A percentile compares a stretch with the other conserved stretches of the same genome.
These are phyloP conservation scores for Phymastichus coffea DNA, from an alignment of 1,140 invertebrate genomes.

Conservation along the genomic window DNA sequence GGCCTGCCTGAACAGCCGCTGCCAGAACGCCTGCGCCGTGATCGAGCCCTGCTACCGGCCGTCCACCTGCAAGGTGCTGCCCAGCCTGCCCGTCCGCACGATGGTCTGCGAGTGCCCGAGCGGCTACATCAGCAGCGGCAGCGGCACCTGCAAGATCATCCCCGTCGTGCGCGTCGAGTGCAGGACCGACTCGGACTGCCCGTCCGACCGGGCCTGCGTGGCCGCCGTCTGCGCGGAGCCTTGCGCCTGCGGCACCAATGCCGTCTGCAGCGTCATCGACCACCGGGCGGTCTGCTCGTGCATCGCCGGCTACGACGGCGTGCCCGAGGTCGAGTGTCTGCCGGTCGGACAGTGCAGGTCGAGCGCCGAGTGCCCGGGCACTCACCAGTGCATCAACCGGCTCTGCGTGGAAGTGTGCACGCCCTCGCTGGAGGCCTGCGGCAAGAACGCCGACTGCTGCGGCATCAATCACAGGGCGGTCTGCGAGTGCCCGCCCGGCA, in stretches of 20 bases:
- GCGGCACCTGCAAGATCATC: slow-evolving; percentile 73
- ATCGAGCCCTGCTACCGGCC: slow-evolving; percentile 79
- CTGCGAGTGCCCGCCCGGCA: slow-evolving; percentile 79
- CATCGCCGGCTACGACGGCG: slow-evolving; percentile 75
- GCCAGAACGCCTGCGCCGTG: slow-evolving; percentile 78
- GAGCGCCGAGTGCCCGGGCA: slow-evolving; percentile 73
- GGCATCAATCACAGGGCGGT: slow-evolving; percentile 76
- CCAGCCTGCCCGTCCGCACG: slow-evolving; percentile 78
- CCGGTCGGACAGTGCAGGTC: slow-evolving; percentile 69
- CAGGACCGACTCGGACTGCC: slow-evolving; percentile 73
- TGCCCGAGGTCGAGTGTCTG: slow-evolving; percentile 74
- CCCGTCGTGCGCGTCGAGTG: slow-evolving; percentile 65
- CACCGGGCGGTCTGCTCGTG: slow-evolving; percentile 86
- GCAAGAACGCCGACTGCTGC: slow-evolving; percentile 71
- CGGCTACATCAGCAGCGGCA: slow-evolving; percentile 83
- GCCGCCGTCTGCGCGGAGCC: slow-evolving; percentile 78
- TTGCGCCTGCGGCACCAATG: slow-evolving; percentile 77
- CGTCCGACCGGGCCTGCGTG: slow-evolving; percentile 73
- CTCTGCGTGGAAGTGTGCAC: slow-evolving; percentile 78
- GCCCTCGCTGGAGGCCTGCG: slow-evolving; percentile 66
- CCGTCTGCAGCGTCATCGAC: slow-evolving; percentile 76
- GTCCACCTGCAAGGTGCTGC: slow-evolving; percentile 76
- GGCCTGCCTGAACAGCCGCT: slow-evolving; percentile 80
- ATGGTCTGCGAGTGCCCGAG: slow-evolving; percentile 87
- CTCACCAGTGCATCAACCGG: slow-evolving; percentile 75